Evolutionary conservation across 2,797 vertebrate genomes (phyloP).

Genomic region (Halcyon leucocephala): DNA sequence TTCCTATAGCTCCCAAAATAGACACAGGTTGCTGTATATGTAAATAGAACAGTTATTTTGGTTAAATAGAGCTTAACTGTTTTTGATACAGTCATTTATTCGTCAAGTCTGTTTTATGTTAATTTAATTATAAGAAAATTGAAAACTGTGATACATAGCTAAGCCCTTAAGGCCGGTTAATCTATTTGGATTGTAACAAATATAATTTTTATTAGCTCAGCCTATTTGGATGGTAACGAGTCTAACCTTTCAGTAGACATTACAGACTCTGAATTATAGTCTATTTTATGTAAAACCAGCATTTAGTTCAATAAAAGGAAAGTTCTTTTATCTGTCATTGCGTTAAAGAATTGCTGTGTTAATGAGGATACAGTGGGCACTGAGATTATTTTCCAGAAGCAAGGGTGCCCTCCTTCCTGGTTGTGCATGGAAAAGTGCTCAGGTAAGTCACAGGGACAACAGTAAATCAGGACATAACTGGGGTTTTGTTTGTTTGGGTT

Average conservation of each 20-base stretch:
- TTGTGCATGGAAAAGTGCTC: background rate
- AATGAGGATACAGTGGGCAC: constrained; percentile 45
- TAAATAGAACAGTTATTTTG: constrained; percentile 76
- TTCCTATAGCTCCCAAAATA: background rate
- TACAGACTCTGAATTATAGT: constrained; percentile 80
- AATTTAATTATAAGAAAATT: constrained; percentile 86
- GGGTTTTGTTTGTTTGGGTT: too few species aligned
- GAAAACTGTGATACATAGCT: constrained; percentile 81
- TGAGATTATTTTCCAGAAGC: constrained; percentile 55
- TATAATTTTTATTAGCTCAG: constrained; percentile 85
- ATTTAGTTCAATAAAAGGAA: constrained; percentile 77
- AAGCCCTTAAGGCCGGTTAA: constrained; percentile 83
- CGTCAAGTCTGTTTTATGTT: constrained; percentile 81
- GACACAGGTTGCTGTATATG: constrained; percentile 22
- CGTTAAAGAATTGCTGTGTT: constrained; percentile 74
- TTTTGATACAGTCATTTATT: constrained; percentile 80
- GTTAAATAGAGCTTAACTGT: constrained; percentile 80
- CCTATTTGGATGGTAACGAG: constrained; percentile 81
- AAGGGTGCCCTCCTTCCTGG: constrained; percentile 15
- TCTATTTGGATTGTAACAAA: constrained; percentile 85
- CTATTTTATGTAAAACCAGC: constrained; percentile 80
- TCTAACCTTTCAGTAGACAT: constrained; percentile 81
- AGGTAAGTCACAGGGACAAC: constrained; percentile 22
- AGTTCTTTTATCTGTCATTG: constrained; percentile 77
- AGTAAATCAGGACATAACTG: background rate